Conservation (phyloP, 1,140 invertebrate genomes). For the Mamestra configurata region DNA sequence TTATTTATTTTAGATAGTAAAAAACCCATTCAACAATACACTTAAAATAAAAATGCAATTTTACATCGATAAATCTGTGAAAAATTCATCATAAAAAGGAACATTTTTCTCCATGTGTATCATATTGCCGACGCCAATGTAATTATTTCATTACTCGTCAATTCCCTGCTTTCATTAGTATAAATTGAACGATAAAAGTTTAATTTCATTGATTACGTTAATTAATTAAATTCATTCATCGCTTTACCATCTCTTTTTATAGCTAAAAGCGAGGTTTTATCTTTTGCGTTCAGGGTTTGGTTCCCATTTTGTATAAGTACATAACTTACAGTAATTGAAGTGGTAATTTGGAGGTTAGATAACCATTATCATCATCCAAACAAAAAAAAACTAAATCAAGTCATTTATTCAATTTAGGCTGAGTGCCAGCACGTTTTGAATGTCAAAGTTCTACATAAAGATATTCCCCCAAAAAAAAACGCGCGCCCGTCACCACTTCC, state of each 20-base stretch:
- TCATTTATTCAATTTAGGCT: no score
- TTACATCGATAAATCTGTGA: background rate
- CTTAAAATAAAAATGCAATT: no score
- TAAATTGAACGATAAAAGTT: slow-evolving; percentile 37
- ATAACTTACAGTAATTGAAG: background rate
- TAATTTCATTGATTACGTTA: slow-evolving; percentile 30
- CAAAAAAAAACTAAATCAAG: no score
- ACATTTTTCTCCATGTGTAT: background rate
- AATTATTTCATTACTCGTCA: slow-evolving; percentile 19
- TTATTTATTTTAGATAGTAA: no score
- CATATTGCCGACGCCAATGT: background rate
- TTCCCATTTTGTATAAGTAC: background rate
- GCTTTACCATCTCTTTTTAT: background rate
- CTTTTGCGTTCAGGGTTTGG: background rate
- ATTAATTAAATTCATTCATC: slow-evolving; percentile 40
- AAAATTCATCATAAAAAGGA: background rate
- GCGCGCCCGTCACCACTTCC: no score
- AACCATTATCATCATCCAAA: no score
- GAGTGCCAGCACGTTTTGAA: no score
- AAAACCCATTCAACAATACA: no score
- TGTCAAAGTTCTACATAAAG: no score
- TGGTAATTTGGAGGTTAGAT: no score
- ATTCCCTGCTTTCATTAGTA: background rate
- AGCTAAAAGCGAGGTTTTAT: background rate
- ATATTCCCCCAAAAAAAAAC: no score